These are phyloP conservation scores for Drosophila prosaltans DNA, from an alignment of 1,140 invertebrate genomes.

Conservation along the genomic window DNA sequence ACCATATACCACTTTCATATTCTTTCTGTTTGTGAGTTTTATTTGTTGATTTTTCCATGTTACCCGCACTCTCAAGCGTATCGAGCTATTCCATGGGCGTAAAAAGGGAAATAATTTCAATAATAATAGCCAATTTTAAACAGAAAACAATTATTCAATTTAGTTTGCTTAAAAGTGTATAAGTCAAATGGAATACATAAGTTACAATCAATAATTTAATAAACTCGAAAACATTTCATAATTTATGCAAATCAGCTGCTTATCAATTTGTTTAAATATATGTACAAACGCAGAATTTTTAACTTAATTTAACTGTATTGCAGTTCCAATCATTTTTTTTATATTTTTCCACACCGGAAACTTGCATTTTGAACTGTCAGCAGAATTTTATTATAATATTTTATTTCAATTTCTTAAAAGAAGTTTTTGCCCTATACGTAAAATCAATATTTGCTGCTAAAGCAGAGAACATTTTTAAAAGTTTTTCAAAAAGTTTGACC, in stretches of 20 bases:
- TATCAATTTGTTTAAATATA: not conserved
- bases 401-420: too few species aligned
- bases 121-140: not conserved
- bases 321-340: not conserved
- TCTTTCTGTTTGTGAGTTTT: constrained; percentile 27
- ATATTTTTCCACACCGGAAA: not conserved
- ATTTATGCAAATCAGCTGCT: not conserved
- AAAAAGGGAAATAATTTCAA: not conserved
- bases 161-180: too few species aligned
- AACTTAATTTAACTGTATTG: not conserved
- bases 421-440: too few species aligned
- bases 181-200: too few species aligned
- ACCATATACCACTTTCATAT: not conserved
- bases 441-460: too few species aligned
- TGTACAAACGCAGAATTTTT: too few species aligned
- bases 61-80: constrained; percentile 58
- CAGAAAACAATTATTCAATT: too few species aligned
- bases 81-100: constrained; percentile 22
- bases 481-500: too few species aligned
- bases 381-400: not conserved
- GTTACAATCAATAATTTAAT: too few species aligned
- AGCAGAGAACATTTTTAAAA: too few species aligned
- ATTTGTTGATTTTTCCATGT: constrained; percentile 15
- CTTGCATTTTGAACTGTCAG: not conserved
- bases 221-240: not conserved